Evolutionary conservation across 2,888 invertebrate species (phyloP).

Genomic region (Melolontha melolontha): DNA sequence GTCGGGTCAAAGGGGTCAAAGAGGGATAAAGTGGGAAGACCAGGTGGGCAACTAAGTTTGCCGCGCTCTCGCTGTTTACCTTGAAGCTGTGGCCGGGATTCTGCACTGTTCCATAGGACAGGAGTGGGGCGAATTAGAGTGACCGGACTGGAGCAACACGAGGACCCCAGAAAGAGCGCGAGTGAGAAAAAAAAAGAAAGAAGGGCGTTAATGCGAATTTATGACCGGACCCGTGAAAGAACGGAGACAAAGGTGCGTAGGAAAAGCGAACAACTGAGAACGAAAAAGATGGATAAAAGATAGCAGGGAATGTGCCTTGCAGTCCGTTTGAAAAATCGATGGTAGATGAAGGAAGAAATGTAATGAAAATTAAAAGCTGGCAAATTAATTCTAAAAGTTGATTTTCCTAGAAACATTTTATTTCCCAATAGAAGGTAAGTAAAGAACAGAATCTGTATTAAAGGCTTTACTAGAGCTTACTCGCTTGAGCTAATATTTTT

Average conservation of each 20-base stretch:
- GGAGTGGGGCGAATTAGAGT: neutral
- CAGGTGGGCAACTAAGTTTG: slow-evolving; percentile 45
- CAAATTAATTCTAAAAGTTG: slow-evolving; percentile 23
- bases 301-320: slow-evolving; percentile 13
- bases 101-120: neutral
- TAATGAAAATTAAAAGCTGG: slow-evolving; percentile 28
- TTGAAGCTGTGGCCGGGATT: slow-evolving; percentile 23
- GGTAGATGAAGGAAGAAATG: neutral
- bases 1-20: slow-evolving; percentile 40
- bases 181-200: neutral
- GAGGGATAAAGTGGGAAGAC: slow-evolving; percentile 42
- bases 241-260: slow-evolving; percentile 32
- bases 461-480: too few species aligned
- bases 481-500: too few species aligned
- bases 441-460: too few species aligned
- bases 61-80: slow-evolving; percentile 42
- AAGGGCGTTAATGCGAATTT: slow-evolving; percentile 47
- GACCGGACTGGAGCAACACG: neutral
- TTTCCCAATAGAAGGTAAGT: too few species aligned
- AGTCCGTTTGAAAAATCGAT: slow-evolving; percentile 28
- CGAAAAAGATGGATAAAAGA: neutral
- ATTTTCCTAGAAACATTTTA: too few species aligned
- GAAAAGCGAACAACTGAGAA: slow-evolving; percentile 10
- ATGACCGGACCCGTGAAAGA: slow-evolving; percentile 42
- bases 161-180: neutral